Percentiles rank a stretch among this genome's conserved stretches.
Evolutionary conservation across 2,113 vertebrate genomes (phyloP).

Genomic region (Ptychochromis oligacanthus): DNA sequence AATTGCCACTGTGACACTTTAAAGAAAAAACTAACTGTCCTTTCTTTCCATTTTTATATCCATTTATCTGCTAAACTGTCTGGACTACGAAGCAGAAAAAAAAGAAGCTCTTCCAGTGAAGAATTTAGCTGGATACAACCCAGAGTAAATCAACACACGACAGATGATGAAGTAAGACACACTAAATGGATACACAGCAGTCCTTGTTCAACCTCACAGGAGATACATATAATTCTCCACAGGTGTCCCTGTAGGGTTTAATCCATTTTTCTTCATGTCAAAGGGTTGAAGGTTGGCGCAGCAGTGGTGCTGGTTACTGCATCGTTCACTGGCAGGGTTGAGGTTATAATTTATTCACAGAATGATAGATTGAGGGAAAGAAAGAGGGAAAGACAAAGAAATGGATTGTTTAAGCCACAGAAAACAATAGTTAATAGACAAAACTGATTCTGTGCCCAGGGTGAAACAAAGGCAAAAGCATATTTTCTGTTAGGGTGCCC

Average conservation of each 20-base stretch:
- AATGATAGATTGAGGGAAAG: slow-evolving; percentile 26
- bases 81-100: not conserved
- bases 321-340: slow-evolving; percentile 9
- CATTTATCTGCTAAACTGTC: slow-evolving; percentile 32
- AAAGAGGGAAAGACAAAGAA: slow-evolving; percentile 15
- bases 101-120: not conserved
- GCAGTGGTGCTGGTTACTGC: slow-evolving; percentile 16
- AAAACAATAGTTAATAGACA: slow-evolving; percentile 21
- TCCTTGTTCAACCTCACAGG: slow-evolving; percentile 56
- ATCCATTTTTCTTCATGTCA: slow-evolving; percentile 50
- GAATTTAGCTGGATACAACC: slow-evolving; percentile 34
- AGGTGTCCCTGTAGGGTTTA: slow-evolving; percentile 41
- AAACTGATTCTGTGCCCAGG: not conserved
- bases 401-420: not conserved
- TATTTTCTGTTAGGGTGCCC: not conserved
- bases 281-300: slow-evolving; percentile 17
- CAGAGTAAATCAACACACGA: slow-evolving; percentile 45
- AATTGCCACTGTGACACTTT: slow-evolving; percentile 8
- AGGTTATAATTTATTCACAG: not conserved
- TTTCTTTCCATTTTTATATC: slow-evolving; percentile 28
- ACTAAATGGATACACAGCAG: slow-evolving; percentile 26
- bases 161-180: slow-evolving; percentile 45
- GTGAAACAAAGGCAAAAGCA: slow-evolving; percentile 11
- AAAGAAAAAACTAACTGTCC: slow-evolving; percentile 1
- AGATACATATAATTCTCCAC: slow-evolving; percentile 43